Conservation (phyloP, 2,888 invertebrate genomes). For the Podabrus alpinus region DNA sequence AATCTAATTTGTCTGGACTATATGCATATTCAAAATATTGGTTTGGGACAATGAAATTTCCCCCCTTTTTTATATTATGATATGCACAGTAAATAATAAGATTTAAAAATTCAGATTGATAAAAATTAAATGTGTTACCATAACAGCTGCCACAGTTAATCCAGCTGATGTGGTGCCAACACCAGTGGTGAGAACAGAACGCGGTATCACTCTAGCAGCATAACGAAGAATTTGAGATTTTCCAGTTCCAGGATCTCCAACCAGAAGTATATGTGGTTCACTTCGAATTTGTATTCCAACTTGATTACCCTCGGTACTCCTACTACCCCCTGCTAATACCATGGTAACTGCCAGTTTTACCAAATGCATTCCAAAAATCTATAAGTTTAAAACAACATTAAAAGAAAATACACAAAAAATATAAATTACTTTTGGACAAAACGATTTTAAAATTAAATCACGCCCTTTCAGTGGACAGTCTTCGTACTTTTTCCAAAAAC, state of each 20-base stretch:
- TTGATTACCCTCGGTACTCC: constrained; percentile 54
- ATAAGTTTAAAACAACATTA: constrained; percentile 41
- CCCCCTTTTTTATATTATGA: no score
- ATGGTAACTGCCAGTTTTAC: constrained; percentile 85
- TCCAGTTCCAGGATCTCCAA: constrained; percentile 89
- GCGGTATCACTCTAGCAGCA: constrained; percentile 66
- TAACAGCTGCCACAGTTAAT: constrained; percentile 83
- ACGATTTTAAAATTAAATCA: constrained; percentile 76
- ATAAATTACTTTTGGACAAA: constrained; percentile 80
- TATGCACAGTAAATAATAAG: not conserved
- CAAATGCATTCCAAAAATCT: constrained; percentile 86
- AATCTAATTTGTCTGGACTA: no score
- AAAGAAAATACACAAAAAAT: not conserved
- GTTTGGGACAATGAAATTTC: no score
- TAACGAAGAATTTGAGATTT: constrained; percentile 84
- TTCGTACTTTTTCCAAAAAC: constrained; percentile 72
- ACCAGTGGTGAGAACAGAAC: constrained; percentile 85
- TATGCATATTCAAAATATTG: no score
- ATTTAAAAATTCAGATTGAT: not conserved
- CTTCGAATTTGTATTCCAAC: constrained; percentile 61
- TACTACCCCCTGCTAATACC: constrained; percentile 63
- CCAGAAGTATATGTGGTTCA: constrained; percentile 82
- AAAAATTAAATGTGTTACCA: constrained; percentile 59
- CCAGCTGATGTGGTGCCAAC: constrained; percentile 87
- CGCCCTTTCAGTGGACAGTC: constrained; percentile 71